A percentile compares a stretch with the other conserved stretches of the same genome.
These are phyloP conservation scores for Steatornis caripensis DNA, from an alignment of 2,113 vertebrate species.

Conservation along the genomic window DNA sequence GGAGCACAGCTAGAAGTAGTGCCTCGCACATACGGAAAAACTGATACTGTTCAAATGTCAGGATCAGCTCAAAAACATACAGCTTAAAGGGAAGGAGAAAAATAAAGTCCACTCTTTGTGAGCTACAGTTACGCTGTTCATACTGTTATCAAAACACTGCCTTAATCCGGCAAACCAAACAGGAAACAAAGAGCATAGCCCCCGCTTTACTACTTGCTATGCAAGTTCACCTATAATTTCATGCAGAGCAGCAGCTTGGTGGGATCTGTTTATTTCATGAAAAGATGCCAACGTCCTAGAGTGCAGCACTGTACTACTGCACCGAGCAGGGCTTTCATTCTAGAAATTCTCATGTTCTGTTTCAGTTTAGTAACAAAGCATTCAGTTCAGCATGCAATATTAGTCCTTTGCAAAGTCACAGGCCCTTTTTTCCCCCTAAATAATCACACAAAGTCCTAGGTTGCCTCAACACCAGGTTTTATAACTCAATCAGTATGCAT, in stretches of 20 bases:
- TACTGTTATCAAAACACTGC: conserved; percentile 40
- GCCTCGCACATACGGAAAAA: conserved; percentile 24
- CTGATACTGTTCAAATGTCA: neutral
- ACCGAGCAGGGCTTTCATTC: conserved; percentile 16
- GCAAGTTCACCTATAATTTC: conserved; percentile 58
- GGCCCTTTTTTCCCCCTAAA: neutral
- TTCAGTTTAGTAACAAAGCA: conserved; percentile 47
- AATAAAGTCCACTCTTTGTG: neutral
- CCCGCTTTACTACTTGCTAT: neutral
- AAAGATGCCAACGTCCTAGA: conserved; percentile 49
- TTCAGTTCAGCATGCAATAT: conserved; percentile 2
- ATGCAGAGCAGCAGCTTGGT: conserved; percentile 44
- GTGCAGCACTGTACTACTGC: conserved; percentile 26
- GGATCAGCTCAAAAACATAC: neutral
- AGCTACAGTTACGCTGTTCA: conserved; percentile 2
- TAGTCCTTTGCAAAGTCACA: conserved; percentile 7
- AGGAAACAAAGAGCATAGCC: conserved; percentile 58
- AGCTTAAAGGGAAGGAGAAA: conserved; percentile 20
- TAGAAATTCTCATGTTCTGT: conserved; percentile 30
- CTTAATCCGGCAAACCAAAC: conserved; percentile 38
- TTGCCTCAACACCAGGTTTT: neutral
- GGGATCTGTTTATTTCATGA: conserved; percentile 57
- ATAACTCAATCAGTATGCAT: neutral
- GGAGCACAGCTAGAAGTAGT: conserved; percentile 32
- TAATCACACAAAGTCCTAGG: neutral